Evolutionary conservation across 64 coral and sea anemone species (phyloP), one percentile per base, ranked within the genome.

Genomic region (Montipora cactus): DNA sequence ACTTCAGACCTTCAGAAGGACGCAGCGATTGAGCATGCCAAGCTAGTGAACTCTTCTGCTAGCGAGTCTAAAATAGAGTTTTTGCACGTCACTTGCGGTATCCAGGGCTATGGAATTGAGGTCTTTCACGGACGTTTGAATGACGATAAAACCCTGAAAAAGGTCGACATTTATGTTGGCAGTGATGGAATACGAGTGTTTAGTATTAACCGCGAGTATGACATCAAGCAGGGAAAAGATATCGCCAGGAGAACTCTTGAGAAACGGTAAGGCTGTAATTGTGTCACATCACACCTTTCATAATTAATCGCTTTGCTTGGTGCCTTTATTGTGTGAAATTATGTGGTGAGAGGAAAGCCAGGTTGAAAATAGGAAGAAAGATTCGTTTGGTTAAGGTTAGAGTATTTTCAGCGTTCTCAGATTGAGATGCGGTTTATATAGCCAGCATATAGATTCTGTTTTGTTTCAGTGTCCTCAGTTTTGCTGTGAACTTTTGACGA

Each of bases 1-100:
- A 88, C 98, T n/a, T 99, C 95, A 47, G 95, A 99, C 67, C 77
- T 99, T 64, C 92, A 95, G 10, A 99, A 99, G 22, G 98, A 99
- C 75, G 92, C 89, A 59, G 86, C 95, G 3, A 89, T 87, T 5
- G 98, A 99, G 64, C 98, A 99, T 86, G 75, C 78, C 49, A 95
- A 95, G 94, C 84, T 99, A 48, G 14, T 81, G 19, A 70, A 77
- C 37, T 88, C 78, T 50, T 75, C 90, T 21, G 76, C 76, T 11
- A 88, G 71, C n/a, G 92, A 96, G 18, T 90, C 95, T 13, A 96
- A 96, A 95, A 75, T 99, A 5, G 95, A 99, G 57, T 92, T 96
- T 37, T 87, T 99, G 37, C 95, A 99, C 89, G 77, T 99, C 44
- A 11, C 94, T 10, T 94, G 95, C 48, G 87, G 88, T 90, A 93